Base-by-base conservation (phyloP, 2,113 vertebrate species). In the Geococcyx californianus region DNA sequence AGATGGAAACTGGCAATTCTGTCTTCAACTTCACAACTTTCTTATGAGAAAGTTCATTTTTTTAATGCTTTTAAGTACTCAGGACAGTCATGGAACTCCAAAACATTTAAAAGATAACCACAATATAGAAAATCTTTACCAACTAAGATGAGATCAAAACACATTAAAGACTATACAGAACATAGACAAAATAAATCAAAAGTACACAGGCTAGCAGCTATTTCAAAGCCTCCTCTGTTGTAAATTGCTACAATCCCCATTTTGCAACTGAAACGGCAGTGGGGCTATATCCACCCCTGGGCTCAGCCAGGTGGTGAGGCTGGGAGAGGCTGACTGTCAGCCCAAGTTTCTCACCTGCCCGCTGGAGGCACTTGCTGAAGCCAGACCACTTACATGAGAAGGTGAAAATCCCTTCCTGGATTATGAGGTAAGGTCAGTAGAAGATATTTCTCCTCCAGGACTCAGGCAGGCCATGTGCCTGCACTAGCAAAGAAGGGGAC, bases 21-120 rank as follows among this genome's bases (percentile, higher is more conserved):
- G 59, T 77, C 13, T 56, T 19, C n/a, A 56, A 52, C 28, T 80
- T 86, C 47, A 70, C 44, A 84, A 20, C 4, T 28, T 90, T 74
- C 63, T 70, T 87, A 34, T 7, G 47, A 74, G 60, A 51, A 74
- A 19, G 31, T 25, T 87, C 13, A 28, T 80, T 63, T 83, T 82
- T 90, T 29, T 10, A 66, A 81, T 68, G 64, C 68, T 54, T 78
- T 10, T 24, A 67, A 80, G 25, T 47, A 68, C 34, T 59, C 64
- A 83, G 42, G 29, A 85, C 5, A 6, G 25, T 49, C 31, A 82
- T 9, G 21, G 56, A 86, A 40, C 72, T 75, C 21, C 63, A 66
- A 66, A 91, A 90, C 64, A 83, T 60, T 95, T 88, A 89, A 84
- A 89, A 84, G 60, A 66, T 79, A 95, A 88, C 73, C 85, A 90